Evolutionary conservation across 2,113 vertebrate species (phyloP), one percentile per base, ranked within the genome.

Genomic region (Labeo catla): DNA sequence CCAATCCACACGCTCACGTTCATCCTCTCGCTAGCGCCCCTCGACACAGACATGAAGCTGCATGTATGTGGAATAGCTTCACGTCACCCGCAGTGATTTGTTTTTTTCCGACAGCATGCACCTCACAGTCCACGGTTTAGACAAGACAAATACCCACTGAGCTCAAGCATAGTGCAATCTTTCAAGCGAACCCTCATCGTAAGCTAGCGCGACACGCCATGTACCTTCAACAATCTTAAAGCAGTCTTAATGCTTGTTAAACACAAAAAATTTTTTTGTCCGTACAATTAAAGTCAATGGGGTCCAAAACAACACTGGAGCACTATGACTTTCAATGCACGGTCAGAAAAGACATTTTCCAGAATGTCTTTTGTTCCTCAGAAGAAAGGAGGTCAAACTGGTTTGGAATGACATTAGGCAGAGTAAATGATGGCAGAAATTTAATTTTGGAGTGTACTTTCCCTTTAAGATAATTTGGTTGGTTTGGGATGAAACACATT

Each of bases 11-110:
- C 52, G 57, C 50, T n/a, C 63, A 72, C 61, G 21, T 86, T 88
- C 85, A 47, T 81, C 83, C 77, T 79, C 76, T 72, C 81, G 49
- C 83, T 76, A 72, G 59, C 49, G 61, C 72, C 79, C 39, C 87
- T 72, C n/a, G 81, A 88, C 81, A 83, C 79, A 54, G 28, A 93
- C 91, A 92, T 89, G 90, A 93, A 93, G 90, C 93, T 95, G 94
- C 94, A 95, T 90, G 90, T 66, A 77, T 85, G 70, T 94, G 92
- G 92, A 77, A 92, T 90, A 89, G 39, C 86, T 79, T 86, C 83
- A 72, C 28, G 61, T 65, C 82, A 77, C 63, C 61, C 73, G n/a
- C 47, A 65, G 34, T 85, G 59, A 73, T 73, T 76, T 39, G 73
- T 79, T 83, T 85, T 79, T 83, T 85, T 81, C 21, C 86, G 89